A percentile compares a stretch with the other conserved stretches of the same genome.
Evolutionary conservation across 2,797 vertebrate species (phyloP).

Genomic region (Carcharodon carcharias): DNA sequence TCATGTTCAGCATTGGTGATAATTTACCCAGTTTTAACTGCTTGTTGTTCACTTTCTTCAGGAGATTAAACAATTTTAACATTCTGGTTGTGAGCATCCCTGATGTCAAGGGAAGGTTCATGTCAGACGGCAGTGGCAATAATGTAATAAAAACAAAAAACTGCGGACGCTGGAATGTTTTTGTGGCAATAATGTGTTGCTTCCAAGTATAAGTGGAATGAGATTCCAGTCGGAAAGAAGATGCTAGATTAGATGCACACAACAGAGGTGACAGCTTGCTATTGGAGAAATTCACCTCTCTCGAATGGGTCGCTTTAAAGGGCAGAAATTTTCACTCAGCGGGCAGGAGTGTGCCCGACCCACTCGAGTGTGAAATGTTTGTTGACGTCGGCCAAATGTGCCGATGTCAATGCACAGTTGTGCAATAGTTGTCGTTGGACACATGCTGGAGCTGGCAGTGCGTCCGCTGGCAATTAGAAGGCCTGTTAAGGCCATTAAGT

Average conservation of each 20-base stretch:
- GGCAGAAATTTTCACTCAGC: too few species aligned
- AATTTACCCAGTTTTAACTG: background rate
- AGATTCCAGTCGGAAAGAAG: background rate
- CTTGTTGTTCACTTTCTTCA: background rate
- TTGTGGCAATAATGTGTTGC: background rate
- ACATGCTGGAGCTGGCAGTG: too few species aligned
- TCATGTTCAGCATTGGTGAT: background rate
- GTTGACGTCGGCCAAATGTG: too few species aligned
- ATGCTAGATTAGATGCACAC: background rate
- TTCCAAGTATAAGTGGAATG: background rate
- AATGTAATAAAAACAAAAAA: too few species aligned
- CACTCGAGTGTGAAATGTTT: too few species aligned
- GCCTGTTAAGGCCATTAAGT: too few species aligned
- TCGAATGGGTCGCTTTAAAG: background rate
- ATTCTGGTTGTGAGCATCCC: background rate
- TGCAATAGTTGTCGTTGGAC: too few species aligned
- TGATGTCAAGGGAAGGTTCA: background rate
- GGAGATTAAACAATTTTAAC: background rate
- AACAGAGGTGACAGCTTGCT: background rate
- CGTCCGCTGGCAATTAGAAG: too few species aligned
- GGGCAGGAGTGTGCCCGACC: too few species aligned
- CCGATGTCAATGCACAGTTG: too few species aligned
- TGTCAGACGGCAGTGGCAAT: background rate
- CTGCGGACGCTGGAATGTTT: too few species aligned
- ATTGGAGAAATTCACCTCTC: background rate